Percentiles rank a stretch among this genome's conserved stretches.
Evolutionary conservation across 2,888 invertebrate genomes (phyloP).

Genomic region (Melinopterus prodromus): DNA sequence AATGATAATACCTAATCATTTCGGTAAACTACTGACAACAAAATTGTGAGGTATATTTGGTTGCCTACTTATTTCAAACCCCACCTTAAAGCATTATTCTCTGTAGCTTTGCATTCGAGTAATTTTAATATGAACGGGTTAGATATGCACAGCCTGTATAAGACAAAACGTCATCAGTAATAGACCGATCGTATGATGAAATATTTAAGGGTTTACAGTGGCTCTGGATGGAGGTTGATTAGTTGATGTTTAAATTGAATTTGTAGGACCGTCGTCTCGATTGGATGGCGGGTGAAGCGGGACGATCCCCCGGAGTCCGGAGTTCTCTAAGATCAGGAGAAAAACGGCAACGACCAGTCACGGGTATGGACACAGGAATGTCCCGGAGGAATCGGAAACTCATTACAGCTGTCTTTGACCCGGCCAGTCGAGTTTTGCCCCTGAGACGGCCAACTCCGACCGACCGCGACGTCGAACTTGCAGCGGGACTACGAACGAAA

Average conservation of each 20-base stretch:
- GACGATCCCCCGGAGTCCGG: conserved; percentile 17
- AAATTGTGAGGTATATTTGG: no score
- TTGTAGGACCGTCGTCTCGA: conserved; percentile 12
- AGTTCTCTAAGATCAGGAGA: conserved; percentile 14
- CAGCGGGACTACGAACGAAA: background rate
- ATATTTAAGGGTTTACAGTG: background rate
- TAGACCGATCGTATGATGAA: background rate
- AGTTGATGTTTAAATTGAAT: conserved; percentile 25
- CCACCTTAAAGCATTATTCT: no score
- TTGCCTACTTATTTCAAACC: no score
- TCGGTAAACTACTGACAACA: no score
- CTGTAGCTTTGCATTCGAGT: no score
- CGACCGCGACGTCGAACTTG: background rate
- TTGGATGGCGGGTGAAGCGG: conserved; percentile 19
- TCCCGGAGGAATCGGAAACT: conserved; percentile 59
- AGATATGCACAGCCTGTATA: no score
- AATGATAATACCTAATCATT: no score
- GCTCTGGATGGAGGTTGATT: conserved; percentile 10
- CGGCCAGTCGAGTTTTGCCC: conserved; percentile 50
- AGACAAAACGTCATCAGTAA: background rate
- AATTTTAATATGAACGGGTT: no score
- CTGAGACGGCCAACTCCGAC: conserved; percentile 32
- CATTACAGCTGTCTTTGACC: conserved; percentile 61
- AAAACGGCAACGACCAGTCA: conserved; percentile 26
- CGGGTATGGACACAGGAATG: conserved; percentile 37